Conservation (phyloP, 1,140 invertebrate species). For the Aphelenchoides fujianensis region DNA sequence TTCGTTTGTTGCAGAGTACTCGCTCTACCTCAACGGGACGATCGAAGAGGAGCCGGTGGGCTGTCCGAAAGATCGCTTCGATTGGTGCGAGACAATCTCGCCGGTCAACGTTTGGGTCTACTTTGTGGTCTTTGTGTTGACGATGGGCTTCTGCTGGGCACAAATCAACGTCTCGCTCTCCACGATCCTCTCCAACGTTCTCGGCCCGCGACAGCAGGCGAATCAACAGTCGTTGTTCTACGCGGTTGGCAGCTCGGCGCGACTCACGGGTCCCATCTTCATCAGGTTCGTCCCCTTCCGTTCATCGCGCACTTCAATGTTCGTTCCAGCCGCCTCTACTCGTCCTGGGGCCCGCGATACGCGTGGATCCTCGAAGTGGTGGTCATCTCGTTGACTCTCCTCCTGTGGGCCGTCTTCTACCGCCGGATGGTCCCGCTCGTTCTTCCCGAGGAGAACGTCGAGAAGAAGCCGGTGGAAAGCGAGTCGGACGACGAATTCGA, state of each 20-base stretch:
- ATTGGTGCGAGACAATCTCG: constrained; percentile 20
- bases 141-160: constrained; percentile 27
- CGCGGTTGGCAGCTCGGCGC: neutral
- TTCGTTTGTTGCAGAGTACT: neutral
- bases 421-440: constrained; percentile 4
- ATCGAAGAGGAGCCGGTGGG: neutral
- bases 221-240: constrained; percentile 23
- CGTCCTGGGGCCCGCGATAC: constrained; percentile 10
- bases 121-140: constrained; percentile 25
- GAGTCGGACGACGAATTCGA: too few species aligned
- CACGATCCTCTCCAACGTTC: constrained; percentile 33
- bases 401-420: neutral
- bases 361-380: neutral
- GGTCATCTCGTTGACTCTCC: neutral
- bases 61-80: constrained; percentile 5
- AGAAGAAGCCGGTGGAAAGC: too few species aligned
- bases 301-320: neutral
- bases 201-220: constrained; percentile 31
- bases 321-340: constrained; percentile 2
- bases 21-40: neutral
- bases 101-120: constrained; percentile 25
- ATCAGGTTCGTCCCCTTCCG: constrained; percentile 11
- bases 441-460: neutral
- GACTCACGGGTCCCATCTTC: neutral
- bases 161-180: constrained; percentile 34